Base-by-base conservation (phyloP, 2,797 vertebrate species). In the Chaetophractus vellerosus region DNA sequence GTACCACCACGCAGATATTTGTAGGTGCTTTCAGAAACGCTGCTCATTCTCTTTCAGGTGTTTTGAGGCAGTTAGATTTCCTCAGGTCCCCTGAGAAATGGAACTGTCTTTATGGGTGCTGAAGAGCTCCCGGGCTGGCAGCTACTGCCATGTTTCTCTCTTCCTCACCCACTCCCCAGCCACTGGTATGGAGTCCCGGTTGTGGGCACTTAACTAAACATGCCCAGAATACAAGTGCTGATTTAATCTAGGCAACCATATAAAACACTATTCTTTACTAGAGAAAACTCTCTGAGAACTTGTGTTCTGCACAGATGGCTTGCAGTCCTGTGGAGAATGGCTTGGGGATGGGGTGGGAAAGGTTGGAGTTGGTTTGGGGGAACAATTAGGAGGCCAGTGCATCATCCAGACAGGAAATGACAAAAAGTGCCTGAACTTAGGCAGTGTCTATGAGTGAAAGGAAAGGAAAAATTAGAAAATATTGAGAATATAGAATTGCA, bases 211-310 rank as follows among this genome's bases (percentile, higher is more conserved):
- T 76, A 75, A 75, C 15, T 52, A 52, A 52, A 15, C 48, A 55
- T 10, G 19, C 57, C 94, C 79, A 88, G 78, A 69, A 26, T 71
- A 26, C 76, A 91, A 63, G 31, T 31, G 48, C 48, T 92, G 7
- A 61, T 33, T 78, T 66, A 84, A 96, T 88, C 5, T 72, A 89
- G 48, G 5, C 41, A 92, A 74, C 45, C 15, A 5, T 31, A 66
- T 64, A 83, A 83, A 93, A 55, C 45, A 88, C 6, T 41, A 63
- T 92, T 74, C 24, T 80, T 86, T 88, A 74, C 61, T 96, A 61
- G 59, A 87, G 72, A 76, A 45, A 95, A 50, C 19, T 66, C 12
- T 57, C 78, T n/a, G 78, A 80, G 48, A 86, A 31, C 88, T 31
- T 86, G 24, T 88, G 12, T 80, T 85, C 75, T 93, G 21, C 82